Base-by-base conservation (phyloP, 2,888 invertebrate genomes). In the Erannis defoliaria region DNA sequence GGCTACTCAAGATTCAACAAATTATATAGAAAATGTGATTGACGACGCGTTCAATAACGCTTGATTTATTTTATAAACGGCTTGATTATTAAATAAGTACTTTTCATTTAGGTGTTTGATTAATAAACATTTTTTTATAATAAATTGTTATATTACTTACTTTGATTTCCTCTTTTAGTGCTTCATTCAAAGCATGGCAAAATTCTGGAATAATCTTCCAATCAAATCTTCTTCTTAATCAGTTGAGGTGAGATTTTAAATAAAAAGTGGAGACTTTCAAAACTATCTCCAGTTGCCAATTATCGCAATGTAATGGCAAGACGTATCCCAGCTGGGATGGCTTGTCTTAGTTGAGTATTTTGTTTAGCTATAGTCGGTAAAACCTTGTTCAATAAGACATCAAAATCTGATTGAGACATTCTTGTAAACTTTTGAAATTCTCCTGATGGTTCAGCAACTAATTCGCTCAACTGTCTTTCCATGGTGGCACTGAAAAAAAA, bases 371-470 rank as follows among this genome's bases (percentile, higher is more conserved):
- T 33, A 6, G 12, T 33, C 8, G 33, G 33, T 33, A 6, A 6
- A 33, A 33, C 12, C 12, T 33, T 33, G 12, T 33, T 10, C 12
- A 33, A 33, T 12, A 33, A 33, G 33, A 33, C 12, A 33, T 33
- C 12, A 33, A 33, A 35, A 37, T 37, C 37, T 2, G 14, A 14
- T 37, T 37, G 14, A 37, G 51, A 40, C 51, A 51, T 51, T 26
- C 51, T 23, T 5, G 38, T 38, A 37, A 51, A 51, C 29, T 54
- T 54, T 23, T 54, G 18, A 14, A 42, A 54, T 43, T 54, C 48
- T 48, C 48, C 33, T 9, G 48, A 48, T 10, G 48, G 48, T 48
- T 48, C 48, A 4, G 9, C 18, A n/a, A 48, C 33, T 10, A 48
- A 14, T 33, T 48, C 48, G 23, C 19, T 31, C 31, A 48, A 33